Evolutionary conservation across 2,797 vertebrate genomes (phyloP).

Genomic region (Borostomias antarcticus): DNA sequence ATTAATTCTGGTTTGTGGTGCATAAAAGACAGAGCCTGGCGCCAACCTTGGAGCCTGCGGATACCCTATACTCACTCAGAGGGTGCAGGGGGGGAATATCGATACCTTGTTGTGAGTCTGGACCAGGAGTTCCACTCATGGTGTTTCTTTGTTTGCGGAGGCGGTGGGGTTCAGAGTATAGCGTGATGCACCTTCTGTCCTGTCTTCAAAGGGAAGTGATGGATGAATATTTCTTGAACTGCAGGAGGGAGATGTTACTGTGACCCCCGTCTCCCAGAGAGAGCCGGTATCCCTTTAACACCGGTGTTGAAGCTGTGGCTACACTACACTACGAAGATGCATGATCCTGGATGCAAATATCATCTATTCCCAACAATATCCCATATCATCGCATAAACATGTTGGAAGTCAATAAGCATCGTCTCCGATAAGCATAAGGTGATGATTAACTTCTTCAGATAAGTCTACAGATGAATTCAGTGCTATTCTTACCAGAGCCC

Average conservation of each 20-base stretch:
- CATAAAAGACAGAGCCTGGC: conserved; percentile 89
- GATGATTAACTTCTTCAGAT: conserved; percentile 17
- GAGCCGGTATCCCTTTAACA: background rate
- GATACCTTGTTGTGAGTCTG: conserved; percentile 82
- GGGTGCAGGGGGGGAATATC: conserved; percentile 80
- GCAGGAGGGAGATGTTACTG: conserved; percentile 41
- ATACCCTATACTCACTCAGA: conserved; percentile 91
- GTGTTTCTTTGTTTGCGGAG: conserved; percentile 74
- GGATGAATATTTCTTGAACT: conserved; percentile 62
- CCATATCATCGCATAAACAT: conserved; percentile 39
- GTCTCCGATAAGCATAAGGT: conserved; percentile 1
- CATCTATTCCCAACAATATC: conserved; percentile 36
- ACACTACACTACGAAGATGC: background rate
- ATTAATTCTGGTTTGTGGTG: conserved; percentile 99
- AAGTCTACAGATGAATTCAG: conserved; percentile 7
- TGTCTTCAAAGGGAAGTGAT: conserved; percentile 59
- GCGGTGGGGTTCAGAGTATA: conserved; percentile 54
- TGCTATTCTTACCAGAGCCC: conserved; percentile 1
- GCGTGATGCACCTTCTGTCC: conserved; percentile 62
- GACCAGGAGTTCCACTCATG: conserved; percentile 69
- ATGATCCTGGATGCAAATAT: conserved; percentile 50
- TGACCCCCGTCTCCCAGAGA: background rate
- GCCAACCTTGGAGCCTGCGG: conserved; percentile 91
- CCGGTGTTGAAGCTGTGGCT: background rate
- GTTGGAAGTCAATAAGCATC: conserved; percentile 25